Conservation (phyloP, 2,797 vertebrate species). For the Chiloscyllium punctatum region DNA sequence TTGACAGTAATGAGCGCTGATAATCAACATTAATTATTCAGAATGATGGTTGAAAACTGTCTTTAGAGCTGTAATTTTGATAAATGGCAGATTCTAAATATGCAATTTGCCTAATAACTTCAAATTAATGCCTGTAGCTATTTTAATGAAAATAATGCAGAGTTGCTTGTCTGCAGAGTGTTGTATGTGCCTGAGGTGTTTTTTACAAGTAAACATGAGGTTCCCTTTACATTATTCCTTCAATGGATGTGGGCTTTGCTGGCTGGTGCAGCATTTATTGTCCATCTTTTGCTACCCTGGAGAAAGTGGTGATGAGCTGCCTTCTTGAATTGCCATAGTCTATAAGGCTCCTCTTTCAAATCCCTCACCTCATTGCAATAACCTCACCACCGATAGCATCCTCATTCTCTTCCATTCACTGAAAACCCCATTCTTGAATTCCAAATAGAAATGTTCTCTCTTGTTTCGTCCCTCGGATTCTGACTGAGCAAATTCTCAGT, state of each 20-base stretch:
- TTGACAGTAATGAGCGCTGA: slow-evolving; percentile 29
- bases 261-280: too few species aligned
- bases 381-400: not conserved
- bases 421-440: not conserved
- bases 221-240: too few species aligned
- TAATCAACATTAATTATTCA: slow-evolving; percentile 20
- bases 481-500: not conserved
- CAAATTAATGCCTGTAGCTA: slow-evolving; percentile 28
- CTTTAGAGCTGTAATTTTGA: slow-evolving; percentile 15
- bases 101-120: slow-evolving; percentile 31
- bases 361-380: not conserved
- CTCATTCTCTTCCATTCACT: not conserved
- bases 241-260: too few species aligned
- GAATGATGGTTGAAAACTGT: slow-evolving; percentile 4
- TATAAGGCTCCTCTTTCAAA: not conserved
- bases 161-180: not conserved
- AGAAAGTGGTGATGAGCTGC: too few species aligned
- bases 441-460: not conserved
- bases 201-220: not conserved
- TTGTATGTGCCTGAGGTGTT: not conserved
- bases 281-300: too few species aligned
- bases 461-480: not conserved
- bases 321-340: too few species aligned
- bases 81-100: slow-evolving; percentile 35
- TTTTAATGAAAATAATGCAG: slow-evolving; percentile 36